These are phyloP conservation scores for Pocillopora damicornis DNA, from an alignment of 64 coral and sea anemone genomes.

Conservation along the genomic window DNA sequence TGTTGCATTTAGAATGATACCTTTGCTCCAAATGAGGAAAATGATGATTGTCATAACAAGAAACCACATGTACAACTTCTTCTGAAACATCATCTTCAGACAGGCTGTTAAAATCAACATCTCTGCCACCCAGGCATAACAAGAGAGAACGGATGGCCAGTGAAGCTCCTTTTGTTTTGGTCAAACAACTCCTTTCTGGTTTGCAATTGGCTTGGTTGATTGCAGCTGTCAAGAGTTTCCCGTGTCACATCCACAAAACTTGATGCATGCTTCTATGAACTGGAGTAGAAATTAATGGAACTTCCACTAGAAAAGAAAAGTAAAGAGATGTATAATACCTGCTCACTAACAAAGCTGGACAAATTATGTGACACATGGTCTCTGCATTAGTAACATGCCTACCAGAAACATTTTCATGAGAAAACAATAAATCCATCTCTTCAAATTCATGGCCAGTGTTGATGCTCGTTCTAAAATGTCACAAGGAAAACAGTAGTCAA, in stretches of 20 bases:
- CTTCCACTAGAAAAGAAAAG: not conserved
- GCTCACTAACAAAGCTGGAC: too few relatives aligned
- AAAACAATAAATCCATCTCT: too few relatives aligned
- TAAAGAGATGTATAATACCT: not conserved
- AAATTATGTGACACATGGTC: too few relatives aligned
- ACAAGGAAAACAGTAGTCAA: too few relatives aligned
- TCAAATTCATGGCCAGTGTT: too few relatives aligned
- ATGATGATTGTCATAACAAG: not conserved
- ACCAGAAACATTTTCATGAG: too few relatives aligned
- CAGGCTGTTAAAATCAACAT: not conserved
- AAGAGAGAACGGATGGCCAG: conserved; percentile 26
- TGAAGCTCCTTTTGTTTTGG: not conserved
- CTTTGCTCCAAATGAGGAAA: conserved; percentile 10
- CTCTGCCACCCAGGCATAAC: not conserved
- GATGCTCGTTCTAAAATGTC: too few relatives aligned
- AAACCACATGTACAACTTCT: not conserved
- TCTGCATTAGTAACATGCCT: too few relatives aligned
- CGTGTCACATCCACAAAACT: conserved; percentile 23
- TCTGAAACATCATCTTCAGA: not conserved
- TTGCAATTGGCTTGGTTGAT: not conserved
- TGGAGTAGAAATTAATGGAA: too few relatives aligned
- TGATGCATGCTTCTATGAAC: not conserved
- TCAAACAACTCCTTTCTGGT: conserved; percentile 1
- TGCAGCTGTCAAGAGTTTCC: not conserved
- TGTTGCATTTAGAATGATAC: not conserved